These are phyloP conservation scores for Luidia sarsii DNA, from an alignment of 53 echinoderm and acorn worm genomes.

Conservation along the genomic window DNA sequence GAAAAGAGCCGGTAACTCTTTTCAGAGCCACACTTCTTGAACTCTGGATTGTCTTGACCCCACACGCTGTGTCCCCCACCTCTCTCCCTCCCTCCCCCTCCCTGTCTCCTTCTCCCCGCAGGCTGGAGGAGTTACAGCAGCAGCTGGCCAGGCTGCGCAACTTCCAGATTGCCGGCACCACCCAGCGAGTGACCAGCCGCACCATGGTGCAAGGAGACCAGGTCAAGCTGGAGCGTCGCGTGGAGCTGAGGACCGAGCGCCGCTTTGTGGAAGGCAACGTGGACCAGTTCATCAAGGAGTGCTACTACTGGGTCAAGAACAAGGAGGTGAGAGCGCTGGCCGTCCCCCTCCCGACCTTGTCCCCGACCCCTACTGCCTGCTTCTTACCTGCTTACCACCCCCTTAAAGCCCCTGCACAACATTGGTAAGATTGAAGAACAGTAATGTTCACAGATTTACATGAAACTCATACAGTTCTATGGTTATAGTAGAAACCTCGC, in stretches of 20 bases:
- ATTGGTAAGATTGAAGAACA: too few relatives aligned
- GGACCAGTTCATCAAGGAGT: conserved; percentile 80
- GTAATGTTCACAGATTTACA: too few relatives aligned
- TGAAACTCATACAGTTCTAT: too few relatives aligned
- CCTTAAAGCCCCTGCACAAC: too few relatives aligned
- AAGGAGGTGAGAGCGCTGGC: conserved; percentile 63
- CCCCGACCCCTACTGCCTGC: conserved; percentile 67
- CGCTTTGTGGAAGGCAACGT: conserved; percentile 92
- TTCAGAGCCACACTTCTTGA: too few relatives aligned
- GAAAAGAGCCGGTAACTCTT: too few relatives aligned
- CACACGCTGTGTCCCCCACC: too few relatives aligned
- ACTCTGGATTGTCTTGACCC: too few relatives aligned
- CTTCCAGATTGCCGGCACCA: conserved; percentile 90
- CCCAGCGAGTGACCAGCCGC: conserved; percentile 83
- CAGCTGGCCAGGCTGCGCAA: conserved; percentile 75
- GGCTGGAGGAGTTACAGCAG: conserved; percentile 78
- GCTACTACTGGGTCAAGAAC: conserved; percentile 87
- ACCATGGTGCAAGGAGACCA: conserved; percentile 80
- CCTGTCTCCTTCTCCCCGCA: neutral
- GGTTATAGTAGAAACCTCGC: too few relatives aligned
- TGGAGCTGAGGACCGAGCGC: conserved; percentile 86
- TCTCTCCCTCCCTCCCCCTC: too few relatives aligned
- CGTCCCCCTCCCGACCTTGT: neutral
- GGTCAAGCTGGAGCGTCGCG: conserved; percentile 83
- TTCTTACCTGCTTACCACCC: too few relatives aligned